A percentile compares a stretch with the other conserved stretches of the same genome.
Conservation (phyloP, 1,140 invertebrate genomes). For the Cotesia chilonis region DNA sequence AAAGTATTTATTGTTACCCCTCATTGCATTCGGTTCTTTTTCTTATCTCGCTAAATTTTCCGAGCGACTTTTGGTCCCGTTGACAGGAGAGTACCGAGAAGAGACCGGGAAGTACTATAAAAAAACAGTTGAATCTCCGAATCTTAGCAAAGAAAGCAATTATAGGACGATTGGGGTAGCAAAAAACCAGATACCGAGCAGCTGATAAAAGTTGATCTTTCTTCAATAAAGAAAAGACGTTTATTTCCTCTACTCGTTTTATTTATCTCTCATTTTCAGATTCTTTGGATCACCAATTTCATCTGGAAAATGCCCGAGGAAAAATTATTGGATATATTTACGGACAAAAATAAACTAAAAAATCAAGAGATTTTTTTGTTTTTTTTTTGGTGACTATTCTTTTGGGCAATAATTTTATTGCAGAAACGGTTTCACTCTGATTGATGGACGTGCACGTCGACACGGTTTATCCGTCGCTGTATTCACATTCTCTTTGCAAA, state of each 20-base stretch:
- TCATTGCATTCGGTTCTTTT: slow-evolving; percentile 27
- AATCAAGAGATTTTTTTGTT: background rate
- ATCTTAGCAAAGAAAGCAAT: slow-evolving; percentile 63
- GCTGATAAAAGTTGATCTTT: slow-evolving; percentile 53
- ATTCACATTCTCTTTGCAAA: slow-evolving; percentile 23
- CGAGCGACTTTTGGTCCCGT: slow-evolving; percentile 11
- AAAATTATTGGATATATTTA: slow-evolving; percentile 14
- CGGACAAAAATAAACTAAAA: slow-evolving; percentile 4
- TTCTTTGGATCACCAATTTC: slow-evolving; percentile 3
- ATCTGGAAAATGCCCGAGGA: background rate
- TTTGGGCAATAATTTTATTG: slow-evolving; percentile 32
- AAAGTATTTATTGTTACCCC: slow-evolving; percentile 9
- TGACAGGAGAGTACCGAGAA: background rate
- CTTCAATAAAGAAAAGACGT: slow-evolving; percentile 12
- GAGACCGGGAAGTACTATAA: slow-evolving; percentile 2
- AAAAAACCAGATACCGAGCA: slow-evolving; percentile 49
- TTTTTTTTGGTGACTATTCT: slow-evolving; percentile 15
- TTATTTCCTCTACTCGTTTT: slow-evolving; percentile 17
- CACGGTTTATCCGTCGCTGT: slow-evolving; percentile 30
- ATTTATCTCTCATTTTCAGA: slow-evolving; percentile 23
- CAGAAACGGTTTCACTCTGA: slow-evolving; percentile 27
- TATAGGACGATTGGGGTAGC: slow-evolving; percentile 50
- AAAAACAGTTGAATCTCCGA: slow-evolving; percentile 52
- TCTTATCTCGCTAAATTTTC: slow-evolving; percentile 19
- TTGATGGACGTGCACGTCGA: slow-evolving; percentile 34